Base-by-base conservation (phyloP, 2,113 vertebrate genomes). In the Thryonomys swinderianus region DNA sequence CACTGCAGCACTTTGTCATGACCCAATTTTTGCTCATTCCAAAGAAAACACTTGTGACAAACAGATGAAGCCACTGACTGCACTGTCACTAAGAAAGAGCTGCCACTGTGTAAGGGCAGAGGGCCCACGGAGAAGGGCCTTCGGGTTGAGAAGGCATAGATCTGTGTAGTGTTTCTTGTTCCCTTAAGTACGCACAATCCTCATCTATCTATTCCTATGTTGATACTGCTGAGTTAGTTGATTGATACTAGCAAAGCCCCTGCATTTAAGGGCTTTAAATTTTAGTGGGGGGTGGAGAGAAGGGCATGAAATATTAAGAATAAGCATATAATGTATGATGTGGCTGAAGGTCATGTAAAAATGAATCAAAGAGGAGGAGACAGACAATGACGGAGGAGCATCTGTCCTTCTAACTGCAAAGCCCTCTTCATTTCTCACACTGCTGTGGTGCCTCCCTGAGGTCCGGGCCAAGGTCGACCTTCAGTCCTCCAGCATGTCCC, bases 391-490 rank as follows among this genome's bases (percentile, higher is more conserved):
- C 1, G 55, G 2, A 59, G 25, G 2, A 7, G 3, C 42, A 45
- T n/a, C 53, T 37, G 20, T 80, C 18, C 61, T 85, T 85, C 42
- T 59, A 55, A 62, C 16, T 17, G 32, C 16, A 32, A 78, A 34
- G 61, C 25, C 11, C 14, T 53, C 53, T 53, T 59, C n/a, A 7
- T 23, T 18, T 10, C 34, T 48, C 13, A 40, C 8, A 1, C 6
- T 34, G 4, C n/a, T 34, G 0, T 0, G 12, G 6, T 11, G 23
- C 42, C 14, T 40, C 1, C 7, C 14, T 48, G 45, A 76, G 45
- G 27, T 30, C 30, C 32, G 23, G 6, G 1, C 42, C 51, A 13
- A 62, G 27, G 12, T 48, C 23, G 7, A 17, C 17, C 20, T 18
- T 18, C 23, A 4, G 3, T 48, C 10, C 76, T 27, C 23, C 45